phyloP scores from a whole-genome alignment of 1,140 invertebrate genomes.

The Saccostrea cuccullata region DNA sequence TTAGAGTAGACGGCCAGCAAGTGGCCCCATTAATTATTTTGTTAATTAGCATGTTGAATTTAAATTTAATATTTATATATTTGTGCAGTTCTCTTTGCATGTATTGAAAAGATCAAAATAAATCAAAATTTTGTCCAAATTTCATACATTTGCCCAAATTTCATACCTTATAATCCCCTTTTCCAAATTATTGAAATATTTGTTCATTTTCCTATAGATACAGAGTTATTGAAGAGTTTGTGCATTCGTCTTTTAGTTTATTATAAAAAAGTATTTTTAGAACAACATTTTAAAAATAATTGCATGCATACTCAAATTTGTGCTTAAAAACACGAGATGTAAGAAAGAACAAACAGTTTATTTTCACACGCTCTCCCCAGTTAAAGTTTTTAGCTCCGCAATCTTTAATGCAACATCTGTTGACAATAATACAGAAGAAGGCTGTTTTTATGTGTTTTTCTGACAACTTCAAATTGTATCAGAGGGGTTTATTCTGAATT shows the following conservation, averaged over 20 bases:
- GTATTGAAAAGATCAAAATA: not conserved
- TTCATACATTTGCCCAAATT: not conserved
- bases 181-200: no score
- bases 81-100: not conserved
- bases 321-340: no score
- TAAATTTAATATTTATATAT: not conserved
- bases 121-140: not conserved
- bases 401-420: conserved; percentile 24
- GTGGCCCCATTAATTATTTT: not conserved
- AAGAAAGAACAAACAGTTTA: not conserved
- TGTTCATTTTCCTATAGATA: no score
- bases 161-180: no score
- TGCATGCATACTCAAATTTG: no score
- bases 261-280: no score
- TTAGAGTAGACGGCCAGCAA: not conserved
- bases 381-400: not conserved
- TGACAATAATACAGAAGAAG: not conserved
- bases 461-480: not conserved
- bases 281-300: no score
- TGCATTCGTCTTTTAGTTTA: no score
- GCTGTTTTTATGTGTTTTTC: not conserved
- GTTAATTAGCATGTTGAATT: not conserved
- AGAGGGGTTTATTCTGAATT: not conserved
- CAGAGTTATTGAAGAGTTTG: no score
- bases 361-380: conserved; percentile 19